Evolutionary conservation across 2,888 invertebrate genomes (phyloP), one percentile per base, ranked within the genome.

Genomic region (Dinocampus coccinellae): DNA sequence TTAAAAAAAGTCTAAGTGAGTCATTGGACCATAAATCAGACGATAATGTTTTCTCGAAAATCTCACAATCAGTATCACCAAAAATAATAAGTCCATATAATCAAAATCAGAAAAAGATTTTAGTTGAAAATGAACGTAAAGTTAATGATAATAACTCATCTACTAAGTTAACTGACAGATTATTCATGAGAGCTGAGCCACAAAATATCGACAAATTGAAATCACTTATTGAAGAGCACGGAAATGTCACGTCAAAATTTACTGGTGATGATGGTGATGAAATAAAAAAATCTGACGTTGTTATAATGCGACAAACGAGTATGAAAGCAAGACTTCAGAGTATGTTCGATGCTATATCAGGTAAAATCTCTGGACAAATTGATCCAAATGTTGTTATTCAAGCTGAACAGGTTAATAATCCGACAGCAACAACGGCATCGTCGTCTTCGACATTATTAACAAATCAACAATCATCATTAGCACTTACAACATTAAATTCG

Each of bases 321-420:
- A 86, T 87, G 85, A 83, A 82, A 36, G 79, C 82, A 0, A 83
- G 85, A 66, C 77, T 87, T 13, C 84, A 86, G 63, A 87, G 85
- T 55, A 87, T 87, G 87, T 87, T 87, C 33, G 83, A 87, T 70
- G 87, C 87, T 2, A 85, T 87, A 76, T 85, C 86, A 20, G 87
- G 87, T 2, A 86, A 86, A 81, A 81, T 79, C 22, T 70, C 82
- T 2, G 85, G 79, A 34, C 81, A 78, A 75, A 86, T 87, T 6
- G 84, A 86, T 78, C 86, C 86, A 0, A 85, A 85, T 33, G 84
- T 87, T 0, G 86, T 87, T 0, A 87, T 87, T 26, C 83, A 85
- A 72, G 87, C 86, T 0, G 87, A 86, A 57, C 83, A 84, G 69
- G 74, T 82, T 6, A 80, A 73, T 29, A 71, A 76, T 6, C 63